Evolutionary conservation across 2,888 invertebrate species (phyloP), one percentile per base, ranked within the genome.

Genomic region (Scaeva pyrastri): DNA sequence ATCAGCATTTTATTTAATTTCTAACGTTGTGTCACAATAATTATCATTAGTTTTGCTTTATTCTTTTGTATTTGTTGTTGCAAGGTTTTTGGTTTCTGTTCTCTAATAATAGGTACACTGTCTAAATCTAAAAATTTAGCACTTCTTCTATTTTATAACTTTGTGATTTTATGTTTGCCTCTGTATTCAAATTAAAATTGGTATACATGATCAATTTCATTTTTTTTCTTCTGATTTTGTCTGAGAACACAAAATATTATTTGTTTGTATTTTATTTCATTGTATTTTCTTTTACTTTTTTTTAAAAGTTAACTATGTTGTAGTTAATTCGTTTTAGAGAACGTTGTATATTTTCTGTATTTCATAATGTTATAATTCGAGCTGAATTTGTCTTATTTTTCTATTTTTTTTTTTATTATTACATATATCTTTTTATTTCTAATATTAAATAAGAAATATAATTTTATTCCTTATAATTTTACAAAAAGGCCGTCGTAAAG

Each of bases 401-500:
- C 81, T 81, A 85, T 48, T 39, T 70, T 76, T 56, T 12, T 78
- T 62, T 31, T 62, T 73, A 23, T 31, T 31, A 7, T 31, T 31
- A 31, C 11, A 52, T 14, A 23, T 52, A 12, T 3, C 23, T 52
- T 52, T 56, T 43, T 56, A 71, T 71, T 71, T 82, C 76, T 82
- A 78, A 82, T 82, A 77, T 71, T 77, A 82, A 84, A 71, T 77
- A 83, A 78, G 73, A 74, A 83, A 83, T 80, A 79, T 80, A 66
- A 41, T 31, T 31, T 6, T 48, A 75, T 75, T 84, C 81, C 64
- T 79, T 81, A 64, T 77, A 78, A 79, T 77, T 84, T 88, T 86
- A 88, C 80, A 80, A 82, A 81, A 88, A 88, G 88, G 88, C 88
- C 88, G 87, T 88, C 80, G 83, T 86, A 88, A 88, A 88, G 88